Evolutionary conservation across 2,888 invertebrate species (phyloP).

Genomic region (Timema podura): DNA sequence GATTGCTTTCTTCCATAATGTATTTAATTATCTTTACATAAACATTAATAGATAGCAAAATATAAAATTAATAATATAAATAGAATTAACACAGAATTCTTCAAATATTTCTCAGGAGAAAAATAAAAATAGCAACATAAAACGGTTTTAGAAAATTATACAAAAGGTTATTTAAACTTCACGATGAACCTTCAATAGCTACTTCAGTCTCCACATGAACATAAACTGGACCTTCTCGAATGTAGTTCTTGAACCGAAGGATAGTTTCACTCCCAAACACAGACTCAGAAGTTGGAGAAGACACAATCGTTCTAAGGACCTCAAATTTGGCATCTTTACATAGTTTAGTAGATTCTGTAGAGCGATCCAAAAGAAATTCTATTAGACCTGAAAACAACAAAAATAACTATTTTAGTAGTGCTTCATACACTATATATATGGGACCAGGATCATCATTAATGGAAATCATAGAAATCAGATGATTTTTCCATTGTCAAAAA

Average conservation of each 20-base stretch:
- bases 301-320: slow-evolving; percentile 60
- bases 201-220: slow-evolving; percentile 67
- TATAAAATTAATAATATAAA: no score
- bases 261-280: slow-evolving; percentile 60
- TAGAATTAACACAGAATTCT: no score
- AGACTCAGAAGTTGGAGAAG: slow-evolving; percentile 44
- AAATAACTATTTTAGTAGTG: no score
- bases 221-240: slow-evolving; percentile 74
- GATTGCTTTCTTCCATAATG: no score
- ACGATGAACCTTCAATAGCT: slow-evolving; percentile 60
- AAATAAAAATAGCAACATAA: background rate
- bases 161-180: background rate
- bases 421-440: no score
- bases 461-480: no score
- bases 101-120: no score
- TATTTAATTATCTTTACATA: no score
- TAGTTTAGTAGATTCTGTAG: slow-evolving; percentile 63
- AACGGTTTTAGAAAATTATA: background rate
- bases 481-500: no score
- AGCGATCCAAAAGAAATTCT: slow-evolving; percentile 75
- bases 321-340: slow-evolving; percentile 72
- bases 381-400: slow-evolving; percentile 55
- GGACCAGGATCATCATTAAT: no score
- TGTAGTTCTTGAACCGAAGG: slow-evolving; percentile 62
- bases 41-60: no score